These are phyloP conservation scores for Rhopalosiphum maidis DNA, from an alignment of 1,140 invertebrate species.

Conservation along the genomic window DNA sequence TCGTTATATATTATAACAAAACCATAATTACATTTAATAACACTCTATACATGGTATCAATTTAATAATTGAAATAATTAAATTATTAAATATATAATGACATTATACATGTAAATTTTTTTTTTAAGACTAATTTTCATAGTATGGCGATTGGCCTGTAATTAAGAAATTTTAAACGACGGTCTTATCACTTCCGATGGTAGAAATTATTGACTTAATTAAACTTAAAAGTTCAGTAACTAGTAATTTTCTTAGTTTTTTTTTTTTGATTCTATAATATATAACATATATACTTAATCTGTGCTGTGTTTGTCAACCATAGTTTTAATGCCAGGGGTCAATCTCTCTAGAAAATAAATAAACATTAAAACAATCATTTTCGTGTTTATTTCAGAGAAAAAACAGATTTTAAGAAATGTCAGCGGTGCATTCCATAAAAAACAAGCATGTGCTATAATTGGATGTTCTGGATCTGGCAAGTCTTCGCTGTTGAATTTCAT, in stretches of 20 bases:
- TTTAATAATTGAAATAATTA: background rate
- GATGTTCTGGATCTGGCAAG: conserved; percentile 91
- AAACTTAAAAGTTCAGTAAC: background rate
- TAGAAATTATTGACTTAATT: background rate
- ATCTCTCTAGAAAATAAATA: background rate
- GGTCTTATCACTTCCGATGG: background rate
- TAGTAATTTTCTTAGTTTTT: background rate
- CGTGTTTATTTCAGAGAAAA: background rate
- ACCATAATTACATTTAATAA: background rate
- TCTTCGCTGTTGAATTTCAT: conserved; percentile 90
- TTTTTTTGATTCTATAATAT: background rate
- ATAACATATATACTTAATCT: background rate
- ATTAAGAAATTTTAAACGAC: background rate
- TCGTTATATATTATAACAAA: background rate
- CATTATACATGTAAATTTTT: background rate
- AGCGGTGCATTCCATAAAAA: background rate
- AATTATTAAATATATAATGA: background rate
- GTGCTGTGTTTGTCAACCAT: background rate
- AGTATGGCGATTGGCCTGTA: background rate
- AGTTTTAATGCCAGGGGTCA: background rate
- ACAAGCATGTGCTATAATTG: conserved; percentile 61
- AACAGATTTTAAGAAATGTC: background rate
- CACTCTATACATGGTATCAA: background rate
- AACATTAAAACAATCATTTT: background rate
- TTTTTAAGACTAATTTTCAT: background rate